Conservation (phyloP, 2,888 invertebrate species). For the Leucoptera coffeella region DNA sequence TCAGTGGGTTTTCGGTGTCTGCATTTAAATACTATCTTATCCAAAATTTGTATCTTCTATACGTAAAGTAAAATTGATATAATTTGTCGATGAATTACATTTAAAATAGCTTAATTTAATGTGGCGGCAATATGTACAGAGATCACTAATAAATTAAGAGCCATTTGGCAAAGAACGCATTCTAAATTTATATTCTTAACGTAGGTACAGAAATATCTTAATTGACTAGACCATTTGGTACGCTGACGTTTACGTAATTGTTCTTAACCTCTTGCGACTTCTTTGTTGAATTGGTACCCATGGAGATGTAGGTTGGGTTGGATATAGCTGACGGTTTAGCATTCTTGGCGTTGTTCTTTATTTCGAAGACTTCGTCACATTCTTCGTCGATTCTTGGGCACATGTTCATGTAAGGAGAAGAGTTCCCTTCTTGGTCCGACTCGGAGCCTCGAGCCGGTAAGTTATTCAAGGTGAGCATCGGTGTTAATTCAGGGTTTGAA, state of each 20-base stretch:
- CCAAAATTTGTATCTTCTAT: no score
- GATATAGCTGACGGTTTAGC: slow-evolving; percentile 21
- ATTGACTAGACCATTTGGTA: slow-evolving; percentile 43
- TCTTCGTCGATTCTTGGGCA: slow-evolving; percentile 32
- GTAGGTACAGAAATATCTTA: no score
- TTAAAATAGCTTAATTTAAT: no score
- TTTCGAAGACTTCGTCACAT: slow-evolving; percentile 32
- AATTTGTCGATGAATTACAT: no score
- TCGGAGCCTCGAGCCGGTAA: slow-evolving; percentile 31
- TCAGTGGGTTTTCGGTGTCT: no score
- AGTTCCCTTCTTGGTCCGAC: slow-evolving; percentile 28
- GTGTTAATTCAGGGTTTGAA: slow-evolving; percentile 36
- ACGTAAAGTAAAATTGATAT: no score
- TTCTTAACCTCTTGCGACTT: slow-evolving; percentile 26
- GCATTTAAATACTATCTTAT: no score
- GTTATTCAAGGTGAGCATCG: slow-evolving; percentile 45
- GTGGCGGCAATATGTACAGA: no score
- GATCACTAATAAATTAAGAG: no score
- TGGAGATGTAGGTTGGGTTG: slow-evolving; percentile 37
- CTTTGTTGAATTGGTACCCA: slow-evolving; percentile 24
- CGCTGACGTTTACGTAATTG: slow-evolving; percentile 22
- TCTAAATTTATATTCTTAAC: no score
- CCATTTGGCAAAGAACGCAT: no score
- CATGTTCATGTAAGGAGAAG: slow-evolving; percentile 23
- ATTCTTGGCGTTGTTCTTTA: slow-evolving; percentile 25